These are phyloP conservation scores for Poecile montanus DNA, from an alignment of 2,797 vertebrate species.

Conservation along the genomic window DNA sequence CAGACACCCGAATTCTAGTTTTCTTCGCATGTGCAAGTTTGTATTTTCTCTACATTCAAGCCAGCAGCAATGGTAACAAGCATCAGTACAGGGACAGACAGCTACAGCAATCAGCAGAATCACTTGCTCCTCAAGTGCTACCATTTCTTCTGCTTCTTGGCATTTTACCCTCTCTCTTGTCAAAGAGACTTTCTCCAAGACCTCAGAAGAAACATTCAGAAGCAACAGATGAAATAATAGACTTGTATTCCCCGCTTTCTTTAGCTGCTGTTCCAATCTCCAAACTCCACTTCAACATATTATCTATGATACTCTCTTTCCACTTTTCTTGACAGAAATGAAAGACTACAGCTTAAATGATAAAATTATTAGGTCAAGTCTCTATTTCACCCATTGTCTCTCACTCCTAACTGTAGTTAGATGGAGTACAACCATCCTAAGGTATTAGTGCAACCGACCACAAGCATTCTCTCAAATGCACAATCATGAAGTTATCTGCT, in stretches of 20 bases:
- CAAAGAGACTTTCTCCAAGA: not conserved
- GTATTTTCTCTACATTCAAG: not conserved
- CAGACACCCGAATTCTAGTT: not conserved
- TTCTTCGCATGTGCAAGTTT: not conserved
- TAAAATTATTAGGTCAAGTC: not conserved
- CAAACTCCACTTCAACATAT: not conserved
- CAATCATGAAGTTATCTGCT: not conserved
- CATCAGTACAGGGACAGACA: not conserved
- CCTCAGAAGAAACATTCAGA: not conserved
- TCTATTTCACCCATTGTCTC: not conserved
- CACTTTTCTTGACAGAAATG: not conserved
- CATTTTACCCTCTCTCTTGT: not conserved
- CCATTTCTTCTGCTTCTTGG: not conserved
- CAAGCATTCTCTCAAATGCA: not conserved
- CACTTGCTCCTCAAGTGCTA: not conserved
- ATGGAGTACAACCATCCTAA: not conserved
- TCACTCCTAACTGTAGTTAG: not conserved
- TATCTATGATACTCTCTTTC: not conserved
- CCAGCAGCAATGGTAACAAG: not conserved
- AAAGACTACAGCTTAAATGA: not conserved
- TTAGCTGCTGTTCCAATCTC: not conserved
- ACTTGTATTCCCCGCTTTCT: not conserved
- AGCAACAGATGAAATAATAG: not conserved
- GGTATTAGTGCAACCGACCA: accelerated
- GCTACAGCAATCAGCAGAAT: not conserved